Evolutionary conservation across 2,888 invertebrate species (phyloP).

Genomic region (Masnerella sp.): DNA sequence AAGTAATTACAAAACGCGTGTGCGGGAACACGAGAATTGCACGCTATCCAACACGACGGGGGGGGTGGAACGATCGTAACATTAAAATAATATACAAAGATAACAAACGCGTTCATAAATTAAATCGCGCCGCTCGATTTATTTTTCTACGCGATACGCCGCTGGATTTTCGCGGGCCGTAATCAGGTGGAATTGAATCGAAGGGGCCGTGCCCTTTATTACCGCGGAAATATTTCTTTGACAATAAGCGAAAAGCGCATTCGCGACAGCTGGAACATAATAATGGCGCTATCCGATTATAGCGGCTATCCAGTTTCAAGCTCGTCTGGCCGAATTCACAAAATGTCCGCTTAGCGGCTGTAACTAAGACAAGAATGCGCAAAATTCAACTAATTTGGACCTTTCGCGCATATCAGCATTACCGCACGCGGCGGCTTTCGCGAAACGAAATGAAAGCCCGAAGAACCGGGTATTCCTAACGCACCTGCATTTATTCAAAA

Average conservation of each 20-base stretch:
- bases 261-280: slow-evolving; percentile 47
- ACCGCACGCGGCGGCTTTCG: slow-evolving; percentile 37
- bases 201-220: slow-evolving; percentile 3
- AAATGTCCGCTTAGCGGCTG: slow-evolving; percentile 58
- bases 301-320: slow-evolving; percentile 55
- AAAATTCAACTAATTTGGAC: slow-evolving; percentile 56
- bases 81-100: slow-evolving; percentile 29
- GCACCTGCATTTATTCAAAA: slow-evolving; percentile 57
- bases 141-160: not conserved
- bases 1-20: slow-evolving; percentile 52
- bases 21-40: slow-evolving; percentile 45
- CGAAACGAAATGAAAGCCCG: slow-evolving; percentile 53
- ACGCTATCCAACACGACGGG: slow-evolving; percentile 31
- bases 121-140: not conserved
- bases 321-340: slow-evolving; percentile 56
- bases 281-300: slow-evolving; percentile 57
- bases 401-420: slow-evolving; percentile 57
- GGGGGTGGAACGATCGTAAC: slow-evolving; percentile 24
- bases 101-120: slow-evolving; percentile 21
- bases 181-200: not conserved
- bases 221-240: slow-evolving; percentile 43
- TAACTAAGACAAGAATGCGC: slow-evolving; percentile 60
- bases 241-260: slow-evolving; percentile 44
- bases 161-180: too few relatives aligned
- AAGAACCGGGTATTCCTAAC: slow-evolving; percentile 52